A percentile compares a stretch with the other conserved stretches of the same genome.
Evolutionary conservation across 2,888 invertebrate genomes (phyloP).

Genomic region (Microctonus hyperodae): DNA sequence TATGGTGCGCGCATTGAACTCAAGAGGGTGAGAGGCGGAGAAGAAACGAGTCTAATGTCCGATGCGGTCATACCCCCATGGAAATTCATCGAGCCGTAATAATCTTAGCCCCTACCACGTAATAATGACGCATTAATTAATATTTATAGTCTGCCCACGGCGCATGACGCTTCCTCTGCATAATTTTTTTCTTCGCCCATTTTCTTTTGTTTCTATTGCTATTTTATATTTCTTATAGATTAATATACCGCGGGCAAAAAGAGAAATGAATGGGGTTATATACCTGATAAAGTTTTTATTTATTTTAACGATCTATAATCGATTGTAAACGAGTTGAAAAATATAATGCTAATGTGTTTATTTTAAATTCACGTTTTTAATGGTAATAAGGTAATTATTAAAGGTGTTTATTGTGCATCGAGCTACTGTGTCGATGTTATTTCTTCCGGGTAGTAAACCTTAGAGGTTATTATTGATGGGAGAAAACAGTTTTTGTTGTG

Average conservation of each 20-base stretch:
- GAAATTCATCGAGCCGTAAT: constrained; percentile 47
- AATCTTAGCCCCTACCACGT: constrained; percentile 38
- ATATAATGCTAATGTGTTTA: constrained; percentile 12
- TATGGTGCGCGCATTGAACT: constrained; percentile 29
- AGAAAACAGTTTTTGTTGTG: no score
- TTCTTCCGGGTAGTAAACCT: background rate
- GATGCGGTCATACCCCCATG: constrained; percentile 36
- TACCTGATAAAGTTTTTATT: background rate
- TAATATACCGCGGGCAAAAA: background rate
- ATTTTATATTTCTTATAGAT: background rate
- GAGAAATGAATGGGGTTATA: background rate
- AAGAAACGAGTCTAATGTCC: constrained; percentile 20
- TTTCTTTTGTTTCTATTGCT: constrained; percentile 25
- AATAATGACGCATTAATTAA: constrained; percentile 59
- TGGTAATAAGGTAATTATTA: constrained; percentile 32
- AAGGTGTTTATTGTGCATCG: constrained; percentile 20
- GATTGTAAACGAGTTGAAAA: background rate
- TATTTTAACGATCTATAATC: background rate
- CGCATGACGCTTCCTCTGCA: constrained; percentile 49
- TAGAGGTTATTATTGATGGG: background rate
- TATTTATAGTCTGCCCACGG: constrained; percentile 56
- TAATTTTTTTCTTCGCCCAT: constrained; percentile 30
- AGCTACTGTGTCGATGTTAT: constrained; percentile 22
- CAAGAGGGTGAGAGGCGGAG: constrained; percentile 14
- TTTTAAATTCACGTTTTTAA: background rate